Evolutionary conservation across 2,888 invertebrate genomes (phyloP).

Genomic region (Coleophora flavipennella): DNA sequence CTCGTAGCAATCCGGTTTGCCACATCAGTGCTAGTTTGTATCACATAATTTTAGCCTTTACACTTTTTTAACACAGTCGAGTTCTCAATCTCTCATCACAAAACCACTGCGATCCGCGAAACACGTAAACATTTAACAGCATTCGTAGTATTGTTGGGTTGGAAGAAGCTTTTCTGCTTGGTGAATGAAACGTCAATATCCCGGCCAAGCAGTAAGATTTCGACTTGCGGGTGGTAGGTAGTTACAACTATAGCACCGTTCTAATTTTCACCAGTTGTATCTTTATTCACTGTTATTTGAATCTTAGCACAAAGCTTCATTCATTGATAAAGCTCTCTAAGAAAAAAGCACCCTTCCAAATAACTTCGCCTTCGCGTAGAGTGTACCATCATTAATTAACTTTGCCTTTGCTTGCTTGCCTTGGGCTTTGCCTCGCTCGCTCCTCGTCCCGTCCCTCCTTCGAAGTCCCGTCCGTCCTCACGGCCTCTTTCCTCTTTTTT

Average conservation of each 20-base stretch:
- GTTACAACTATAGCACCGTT: too few relatives aligned
- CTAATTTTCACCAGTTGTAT: too few relatives aligned
- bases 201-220: slow-evolving; percentile 22
- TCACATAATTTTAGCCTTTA: slow-evolving; percentile 37
- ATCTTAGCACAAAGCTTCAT: slow-evolving; percentile 25
- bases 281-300: not conserved
- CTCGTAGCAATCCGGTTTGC: slow-evolving; percentile 63
- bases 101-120: slow-evolving; percentile 45
- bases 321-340: slow-evolving; percentile 35
- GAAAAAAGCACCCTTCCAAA: slow-evolving; percentile 18
- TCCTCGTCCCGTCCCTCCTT: too few relatives aligned
- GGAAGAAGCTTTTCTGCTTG: slow-evolving; percentile 40
- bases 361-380: slow-evolving; percentile 11
- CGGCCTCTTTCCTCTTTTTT: too few relatives aligned
- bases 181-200: slow-evolving; percentile 59
- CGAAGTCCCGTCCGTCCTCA: too few relatives aligned
- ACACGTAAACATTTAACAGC: slow-evolving; percentile 42
- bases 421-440: too few relatives aligned
- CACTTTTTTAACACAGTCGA: slow-evolving; percentile 28
- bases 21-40: slow-evolving; percentile 59
- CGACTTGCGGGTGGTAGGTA: too few relatives aligned
- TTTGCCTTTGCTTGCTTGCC: too few relatives aligned
- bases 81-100: slow-evolving; percentile 21
- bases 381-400: too few relatives aligned
- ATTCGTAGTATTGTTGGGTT: too few relatives aligned